These are phyloP conservation scores for Bradysia coprophila DNA, from an alignment of 1,140 invertebrate species.

Conservation along the genomic window DNA sequence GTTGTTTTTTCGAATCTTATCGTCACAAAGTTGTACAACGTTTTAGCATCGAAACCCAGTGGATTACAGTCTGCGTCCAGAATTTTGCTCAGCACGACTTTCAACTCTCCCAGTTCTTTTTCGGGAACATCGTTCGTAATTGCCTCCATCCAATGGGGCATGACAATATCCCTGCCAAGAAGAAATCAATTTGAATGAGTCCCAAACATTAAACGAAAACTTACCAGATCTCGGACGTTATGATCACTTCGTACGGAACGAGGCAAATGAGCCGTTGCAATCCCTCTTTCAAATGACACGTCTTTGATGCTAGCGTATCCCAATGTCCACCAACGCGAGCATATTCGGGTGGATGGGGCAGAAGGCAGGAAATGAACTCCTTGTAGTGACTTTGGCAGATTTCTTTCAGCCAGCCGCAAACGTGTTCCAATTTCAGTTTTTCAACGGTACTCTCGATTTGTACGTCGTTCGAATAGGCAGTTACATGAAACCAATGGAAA, in stretches of 20 bases:
- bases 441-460: slow-evolving; percentile 74
- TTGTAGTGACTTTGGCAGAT: slow-evolving; percentile 74
- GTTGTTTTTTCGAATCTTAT: slow-evolving; percentile 68
- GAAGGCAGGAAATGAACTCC: slow-evolving; percentile 56
- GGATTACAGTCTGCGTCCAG: slow-evolving; percentile 92
- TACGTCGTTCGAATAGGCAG: slow-evolving; percentile 86
- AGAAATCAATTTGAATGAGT: too few relatives aligned
- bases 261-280: slow-evolving; percentile 82
- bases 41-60: slow-evolving; percentile 78
- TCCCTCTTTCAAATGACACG: slow-evolving; percentile 89
- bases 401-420: slow-evolving; percentile 78
- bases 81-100: slow-evolving; percentile 88
- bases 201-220: too few relatives aligned
- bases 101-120: slow-evolving; percentile 78
- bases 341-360: slow-evolving; percentile 51
- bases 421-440: slow-evolving; percentile 82
- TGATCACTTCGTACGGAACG: slow-evolving; percentile 94
- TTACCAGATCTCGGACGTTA: slow-evolving; percentile 79
- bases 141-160: slow-evolving; percentile 97
- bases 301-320: slow-evolving; percentile 77
- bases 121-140: slow-evolving; percentile 88
- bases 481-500: slow-evolving; percentile 98
- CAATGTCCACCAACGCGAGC: slow-evolving; percentile 79
- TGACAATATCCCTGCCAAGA: slow-evolving; percentile 92
- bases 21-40: slow-evolving; percentile 89